A percentile compares a stretch with the other conserved stretches of the same genome.
Conservation (phyloP, 2,888 invertebrate genomes). For the Philereme transversata region DNA sequence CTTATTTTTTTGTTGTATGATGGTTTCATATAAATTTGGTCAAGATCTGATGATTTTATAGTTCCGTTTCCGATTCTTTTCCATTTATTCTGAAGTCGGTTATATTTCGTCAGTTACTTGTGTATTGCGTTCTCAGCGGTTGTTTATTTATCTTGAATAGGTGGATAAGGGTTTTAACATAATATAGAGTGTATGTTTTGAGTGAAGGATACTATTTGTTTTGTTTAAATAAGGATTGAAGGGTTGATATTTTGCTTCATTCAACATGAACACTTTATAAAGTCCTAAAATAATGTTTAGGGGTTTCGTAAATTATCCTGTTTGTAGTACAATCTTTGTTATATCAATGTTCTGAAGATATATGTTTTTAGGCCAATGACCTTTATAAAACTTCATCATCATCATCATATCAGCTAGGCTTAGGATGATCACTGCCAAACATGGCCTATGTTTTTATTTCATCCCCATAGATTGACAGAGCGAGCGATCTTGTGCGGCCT, state of each 20-base stretch:
- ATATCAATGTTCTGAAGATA: too few relatives aligned
- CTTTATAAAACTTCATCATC: too few relatives aligned
- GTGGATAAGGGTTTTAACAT: slow-evolving; percentile 30
- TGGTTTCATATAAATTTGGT: too few relatives aligned
- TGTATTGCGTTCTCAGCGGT: slow-evolving; percentile 9
- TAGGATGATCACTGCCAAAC: too few relatives aligned
- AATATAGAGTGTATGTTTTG: slow-evolving; percentile 22
- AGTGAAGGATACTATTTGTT: slow-evolving; percentile 19
- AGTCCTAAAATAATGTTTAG: not conserved
- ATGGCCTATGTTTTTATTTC: too few relatives aligned
- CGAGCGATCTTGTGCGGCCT: too few relatives aligned
- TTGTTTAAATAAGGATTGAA: slow-evolving; percentile 19
- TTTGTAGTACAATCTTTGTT: not conserved
- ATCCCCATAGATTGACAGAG: too few relatives aligned
- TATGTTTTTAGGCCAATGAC: too few relatives aligned
- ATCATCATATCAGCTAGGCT: too few relatives aligned
- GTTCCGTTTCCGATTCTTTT: not conserved
- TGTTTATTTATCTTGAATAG: slow-evolving; percentile 27
- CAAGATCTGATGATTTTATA: too few relatives aligned
- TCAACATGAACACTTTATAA: not conserved
- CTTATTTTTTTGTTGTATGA: slow-evolving; percentile 19
- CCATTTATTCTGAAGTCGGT: slow-evolving; percentile 22
- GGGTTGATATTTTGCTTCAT: slow-evolving; percentile 15
- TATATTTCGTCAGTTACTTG: slow-evolving; percentile 11
- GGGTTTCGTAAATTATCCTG: not conserved